Conservation (phyloP, 2,797 vertebrate species). For the Nasua narica region DNA sequence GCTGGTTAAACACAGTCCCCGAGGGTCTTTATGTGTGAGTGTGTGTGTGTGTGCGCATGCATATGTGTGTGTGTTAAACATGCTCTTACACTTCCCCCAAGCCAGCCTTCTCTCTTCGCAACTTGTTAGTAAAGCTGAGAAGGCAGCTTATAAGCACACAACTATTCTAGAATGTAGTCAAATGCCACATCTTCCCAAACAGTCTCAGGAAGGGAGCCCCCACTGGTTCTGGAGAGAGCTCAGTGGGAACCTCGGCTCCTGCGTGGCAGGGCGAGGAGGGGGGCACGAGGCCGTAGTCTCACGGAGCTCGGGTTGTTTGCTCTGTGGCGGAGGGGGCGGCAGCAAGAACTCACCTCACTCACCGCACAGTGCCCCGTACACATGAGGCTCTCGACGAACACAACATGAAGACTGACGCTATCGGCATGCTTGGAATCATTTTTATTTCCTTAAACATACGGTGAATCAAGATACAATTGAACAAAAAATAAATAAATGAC, state of each 20-base stretch:
- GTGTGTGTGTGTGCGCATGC: not conserved
- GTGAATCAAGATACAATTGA: not conserved
- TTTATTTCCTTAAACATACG: not conserved
- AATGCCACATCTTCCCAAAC: not conserved
- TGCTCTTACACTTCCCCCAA: not conserved
- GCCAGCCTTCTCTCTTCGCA: conserved; percentile 3
- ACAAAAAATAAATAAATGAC: not conserved
- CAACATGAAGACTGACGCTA: not conserved
- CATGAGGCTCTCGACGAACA: not conserved
- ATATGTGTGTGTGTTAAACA: not conserved
- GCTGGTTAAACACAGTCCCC: not conserved
- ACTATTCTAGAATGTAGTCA: not conserved
- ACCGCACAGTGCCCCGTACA: not conserved
- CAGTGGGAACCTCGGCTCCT: not conserved
- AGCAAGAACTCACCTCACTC: not conserved
- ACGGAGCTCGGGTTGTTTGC: not conserved
- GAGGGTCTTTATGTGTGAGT: not conserved
- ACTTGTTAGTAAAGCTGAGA: conserved; percentile 32
- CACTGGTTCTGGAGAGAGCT: not conserved
- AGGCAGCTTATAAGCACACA: not conserved
- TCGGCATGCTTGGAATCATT: not conserved
- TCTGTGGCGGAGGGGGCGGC: not conserved
- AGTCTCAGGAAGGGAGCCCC: not conserved
- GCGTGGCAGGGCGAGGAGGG: not conserved
- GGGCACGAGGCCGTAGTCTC: not conserved